Percentiles rank a stretch among this genome's conserved stretches.
Conservation (phyloP, 2,113 vertebrate genomes). For the Grammomys dolichurus region DNA sequence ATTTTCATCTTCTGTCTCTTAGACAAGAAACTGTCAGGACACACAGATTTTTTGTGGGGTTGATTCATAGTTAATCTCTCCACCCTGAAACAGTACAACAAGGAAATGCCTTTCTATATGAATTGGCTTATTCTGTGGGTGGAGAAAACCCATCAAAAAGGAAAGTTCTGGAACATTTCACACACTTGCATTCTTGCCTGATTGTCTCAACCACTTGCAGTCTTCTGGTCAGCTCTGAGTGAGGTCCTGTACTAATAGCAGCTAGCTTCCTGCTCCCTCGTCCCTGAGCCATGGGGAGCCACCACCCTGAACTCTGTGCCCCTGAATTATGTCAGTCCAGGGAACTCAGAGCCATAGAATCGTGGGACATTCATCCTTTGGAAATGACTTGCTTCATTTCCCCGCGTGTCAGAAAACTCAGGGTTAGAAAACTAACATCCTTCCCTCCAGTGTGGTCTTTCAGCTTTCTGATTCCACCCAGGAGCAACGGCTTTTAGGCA, state of each 20-base stretch:
- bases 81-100: too few species aligned
- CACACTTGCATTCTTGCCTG: background rate
- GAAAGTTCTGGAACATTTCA: background rate
- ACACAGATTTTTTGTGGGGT: too few species aligned
- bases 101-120: too few species aligned
- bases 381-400: background rate
- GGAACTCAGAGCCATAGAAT: background rate
- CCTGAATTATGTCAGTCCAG: background rate
- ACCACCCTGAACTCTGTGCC: background rate
- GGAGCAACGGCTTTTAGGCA: background rate
- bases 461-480: background rate
- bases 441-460: background rate
- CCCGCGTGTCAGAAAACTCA: background rate
- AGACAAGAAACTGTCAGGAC: background rate
- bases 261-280: background rate
- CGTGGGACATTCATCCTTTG: background rate
- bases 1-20: conserved; percentile 8
- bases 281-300: background rate
- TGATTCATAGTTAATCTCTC: too few species aligned
- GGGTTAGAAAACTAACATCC: background rate
- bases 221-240: background rate
- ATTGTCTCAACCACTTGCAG: background rate
- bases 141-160: too few species aligned
- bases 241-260: background rate
- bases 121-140: too few species aligned